phyloP scores from a whole-genome alignment of 2,888 invertebrate genomes.

The Xylota sylvarum region DNA sequence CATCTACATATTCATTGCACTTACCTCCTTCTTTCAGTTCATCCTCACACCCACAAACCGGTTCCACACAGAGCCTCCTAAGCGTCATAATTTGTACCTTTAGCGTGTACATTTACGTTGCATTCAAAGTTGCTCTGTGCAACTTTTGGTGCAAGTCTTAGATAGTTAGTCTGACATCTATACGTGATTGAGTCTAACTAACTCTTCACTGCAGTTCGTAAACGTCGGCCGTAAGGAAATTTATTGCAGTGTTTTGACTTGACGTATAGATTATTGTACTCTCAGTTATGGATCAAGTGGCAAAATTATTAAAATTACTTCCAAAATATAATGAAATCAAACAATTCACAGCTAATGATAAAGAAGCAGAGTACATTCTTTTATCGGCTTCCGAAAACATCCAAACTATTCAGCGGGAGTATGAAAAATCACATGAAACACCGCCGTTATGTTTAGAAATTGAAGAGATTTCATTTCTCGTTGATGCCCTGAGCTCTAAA shows the following conservation, averaged over 20 bases:
- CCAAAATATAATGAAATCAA: constrained; percentile 80
- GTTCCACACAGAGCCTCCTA: too few relatives aligned
- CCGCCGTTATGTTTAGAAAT: constrained; percentile 17
- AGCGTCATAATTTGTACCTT: too few relatives aligned
- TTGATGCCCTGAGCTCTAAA: constrained; percentile 85
- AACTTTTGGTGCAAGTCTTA: too few relatives aligned
- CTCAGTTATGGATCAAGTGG: constrained; percentile 7
- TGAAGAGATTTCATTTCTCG: constrained; percentile 80
- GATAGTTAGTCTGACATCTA: background rate
- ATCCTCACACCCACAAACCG: too few relatives aligned
- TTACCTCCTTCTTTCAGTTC: too few relatives aligned
- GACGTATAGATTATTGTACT: background rate
- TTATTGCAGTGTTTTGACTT: background rate
- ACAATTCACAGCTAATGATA: constrained; percentile 77
- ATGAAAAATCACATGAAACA: background rate
- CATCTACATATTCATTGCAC: too few relatives aligned
- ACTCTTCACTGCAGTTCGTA: too few relatives aligned
- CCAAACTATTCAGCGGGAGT: constrained; percentile 3
- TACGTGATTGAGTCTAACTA: background rate
- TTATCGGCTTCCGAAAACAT: constrained; percentile 78
- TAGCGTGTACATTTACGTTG: too few relatives aligned
- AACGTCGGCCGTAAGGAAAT: background rate
- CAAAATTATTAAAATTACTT: constrained; percentile 64
- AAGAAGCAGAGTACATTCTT: constrained; percentile 81
- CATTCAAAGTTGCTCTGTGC: too few relatives aligned